phyloP scores from a whole-genome alignment of 2,797 vertebrate genomes.

The Poliocrania exsul region DNA sequence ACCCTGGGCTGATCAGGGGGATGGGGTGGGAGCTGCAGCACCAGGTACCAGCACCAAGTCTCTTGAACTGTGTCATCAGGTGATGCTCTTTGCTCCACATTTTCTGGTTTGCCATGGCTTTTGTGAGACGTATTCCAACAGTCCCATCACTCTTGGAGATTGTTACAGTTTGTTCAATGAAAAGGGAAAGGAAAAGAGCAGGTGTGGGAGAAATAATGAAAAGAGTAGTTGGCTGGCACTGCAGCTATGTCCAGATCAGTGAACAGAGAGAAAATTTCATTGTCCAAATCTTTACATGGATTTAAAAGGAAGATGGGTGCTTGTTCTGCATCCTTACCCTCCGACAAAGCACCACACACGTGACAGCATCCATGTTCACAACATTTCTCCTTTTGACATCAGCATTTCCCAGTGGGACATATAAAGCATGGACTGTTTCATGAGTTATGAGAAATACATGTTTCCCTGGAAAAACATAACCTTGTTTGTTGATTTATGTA shows the following conservation, averaged over 20 bases:
- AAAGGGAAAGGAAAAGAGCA: background rate
- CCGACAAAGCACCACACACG: background rate
- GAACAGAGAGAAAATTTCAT: background rate
- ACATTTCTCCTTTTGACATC: background rate
- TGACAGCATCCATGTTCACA: background rate
- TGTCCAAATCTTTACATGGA: background rate
- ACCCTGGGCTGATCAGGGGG: background rate
- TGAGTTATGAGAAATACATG: fast-evolving
- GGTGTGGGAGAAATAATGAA: background rate
- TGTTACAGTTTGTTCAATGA: background rate
- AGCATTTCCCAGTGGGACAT: background rate
- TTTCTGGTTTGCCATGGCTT: fast-evolving
- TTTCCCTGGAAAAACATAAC: background rate
- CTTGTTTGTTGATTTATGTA: background rate
- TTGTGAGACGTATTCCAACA: background rate
- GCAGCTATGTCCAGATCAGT: background rate
- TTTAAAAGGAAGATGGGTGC: background rate
- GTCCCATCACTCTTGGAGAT: background rate
- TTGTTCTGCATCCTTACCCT: background rate
- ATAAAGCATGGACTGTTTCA: background rate
- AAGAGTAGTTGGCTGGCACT: background rate
- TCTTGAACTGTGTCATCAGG: fast-evolving
- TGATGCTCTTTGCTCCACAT: background rate
- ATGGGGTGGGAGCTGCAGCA: background rate
- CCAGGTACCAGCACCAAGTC: fast-evolving